Evolutionary conservation across 2,113 vertebrate genomes (phyloP).

Genomic region (Macquaria ambigua): DNA sequence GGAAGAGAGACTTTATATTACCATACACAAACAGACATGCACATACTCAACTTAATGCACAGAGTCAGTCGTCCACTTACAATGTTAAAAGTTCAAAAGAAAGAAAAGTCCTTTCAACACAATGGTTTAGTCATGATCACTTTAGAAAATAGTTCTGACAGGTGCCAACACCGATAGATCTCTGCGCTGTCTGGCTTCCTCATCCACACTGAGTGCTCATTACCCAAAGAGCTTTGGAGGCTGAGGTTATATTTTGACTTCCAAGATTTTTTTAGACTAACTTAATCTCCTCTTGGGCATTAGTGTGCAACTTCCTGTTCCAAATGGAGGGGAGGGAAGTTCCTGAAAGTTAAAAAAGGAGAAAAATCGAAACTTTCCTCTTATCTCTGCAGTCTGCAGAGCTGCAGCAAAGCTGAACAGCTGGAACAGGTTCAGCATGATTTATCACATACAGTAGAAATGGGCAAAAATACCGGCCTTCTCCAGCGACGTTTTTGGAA

Average conservation of each 20-base stretch:
- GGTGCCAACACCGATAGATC: slow-evolving; percentile 57
- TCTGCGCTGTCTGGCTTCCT: slow-evolving; percentile 35
- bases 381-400: neutral
- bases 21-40: neutral
- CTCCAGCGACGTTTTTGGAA: neutral
- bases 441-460: neutral
- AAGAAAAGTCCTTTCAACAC: slow-evolving; percentile 20
- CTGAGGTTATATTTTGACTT: slow-evolving; percentile 32
- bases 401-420: slow-evolving; percentile 5
- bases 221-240: slow-evolving; percentile 58
- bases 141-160: slow-evolving; percentile 46
- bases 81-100: slow-evolving; percentile 34
- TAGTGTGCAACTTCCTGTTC: slow-evolving; percentile 20
- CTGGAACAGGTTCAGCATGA: slow-evolving; percentile 19
- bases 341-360: slow-evolving; percentile 12
- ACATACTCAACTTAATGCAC: slow-evolving; percentile 3
- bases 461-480: too few species aligned
- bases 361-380: neutral
- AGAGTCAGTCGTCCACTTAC: neutral
- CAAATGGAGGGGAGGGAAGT: slow-evolving; percentile 3
- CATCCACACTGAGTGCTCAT: slow-evolving; percentile 58
- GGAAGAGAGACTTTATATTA: neutral
- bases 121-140: slow-evolving; percentile 36
- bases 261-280: slow-evolving; percentile 12
- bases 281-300: slow-evolving; percentile 24